These are phyloP conservation scores for Drosophila anomalipes DNA, from an alignment of 2,888 invertebrate genomes.

Conservation along the genomic window DNA sequence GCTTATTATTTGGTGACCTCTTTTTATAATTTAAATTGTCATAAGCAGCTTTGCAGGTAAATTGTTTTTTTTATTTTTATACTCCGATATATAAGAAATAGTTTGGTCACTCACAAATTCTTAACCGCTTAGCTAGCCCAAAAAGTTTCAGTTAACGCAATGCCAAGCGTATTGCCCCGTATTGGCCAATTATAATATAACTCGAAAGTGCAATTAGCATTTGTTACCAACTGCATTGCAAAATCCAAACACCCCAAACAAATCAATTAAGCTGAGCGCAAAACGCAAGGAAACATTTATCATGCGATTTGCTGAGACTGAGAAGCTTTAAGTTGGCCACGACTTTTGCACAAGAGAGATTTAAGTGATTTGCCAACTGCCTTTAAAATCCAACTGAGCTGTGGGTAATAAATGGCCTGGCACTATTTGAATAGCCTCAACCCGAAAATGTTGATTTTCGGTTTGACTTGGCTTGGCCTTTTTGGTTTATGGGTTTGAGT, in stretches of 20 bases:
- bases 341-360: slow-evolving; percentile 76
- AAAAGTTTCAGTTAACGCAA: not conserved
- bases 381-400: slow-evolving; percentile 71
- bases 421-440: slow-evolving; percentile 70
- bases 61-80: not conserved
- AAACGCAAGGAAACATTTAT: slow-evolving; percentile 70
- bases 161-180: not conserved
- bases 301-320: slow-evolving; percentile 70
- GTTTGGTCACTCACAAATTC: not conserved
- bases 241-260: slow-evolving; percentile 29
- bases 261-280: slow-evolving; percentile 31
- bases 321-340: slow-evolving; percentile 74
- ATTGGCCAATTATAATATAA: not conserved
- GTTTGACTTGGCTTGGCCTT: slow-evolving; percentile 12
- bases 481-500: slow-evolving; percentile 29
- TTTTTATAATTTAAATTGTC: not conserved
- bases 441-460: slow-evolving; percentile 70
- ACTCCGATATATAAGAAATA: not conserved
- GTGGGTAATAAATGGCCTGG: slow-evolving; percentile 69
- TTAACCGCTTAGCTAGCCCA: not conserved
- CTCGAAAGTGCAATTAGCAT: not conserved
- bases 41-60: not conserved
- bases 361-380: slow-evolving; percentile 79
- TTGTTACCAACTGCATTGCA: not conserved
- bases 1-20: not conserved